Percentiles rank a stretch among this genome's conserved stretches.
Evolutionary conservation across 2,113 vertebrate species (phyloP).

Genomic region (Carlito syrichta): DNA sequence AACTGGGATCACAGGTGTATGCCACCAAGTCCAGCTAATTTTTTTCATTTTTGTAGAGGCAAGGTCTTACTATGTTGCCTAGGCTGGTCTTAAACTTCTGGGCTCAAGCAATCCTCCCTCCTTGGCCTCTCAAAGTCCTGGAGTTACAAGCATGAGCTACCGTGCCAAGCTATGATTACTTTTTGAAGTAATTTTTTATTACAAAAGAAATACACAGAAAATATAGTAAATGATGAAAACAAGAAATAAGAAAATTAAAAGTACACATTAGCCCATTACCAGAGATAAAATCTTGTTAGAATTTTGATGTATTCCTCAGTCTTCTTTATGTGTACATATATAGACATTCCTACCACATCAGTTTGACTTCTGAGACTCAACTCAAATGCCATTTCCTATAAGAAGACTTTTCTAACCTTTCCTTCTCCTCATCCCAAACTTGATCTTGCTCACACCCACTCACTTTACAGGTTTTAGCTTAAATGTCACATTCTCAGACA

Average conservation of each 20-base stretch:
- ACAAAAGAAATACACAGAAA: background rate
- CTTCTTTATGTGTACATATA: background rate
- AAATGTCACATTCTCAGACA: slow-evolving; percentile 28
- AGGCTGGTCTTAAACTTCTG: too few relatives aligned
- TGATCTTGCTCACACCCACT: slow-evolving; percentile 21
- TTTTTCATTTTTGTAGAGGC: too few relatives aligned
- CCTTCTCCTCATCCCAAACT: background rate
- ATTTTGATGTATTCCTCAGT: background rate
- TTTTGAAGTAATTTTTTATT: background rate
- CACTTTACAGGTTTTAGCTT: background rate
- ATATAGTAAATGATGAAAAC: background rate
- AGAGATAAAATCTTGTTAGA: background rate
- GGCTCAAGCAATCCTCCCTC: too few relatives aligned
- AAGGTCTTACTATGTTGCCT: too few relatives aligned
- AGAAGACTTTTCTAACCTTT: slow-evolving; percentile 41
- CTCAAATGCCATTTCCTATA: slow-evolving; percentile 4
- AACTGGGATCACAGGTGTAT: too few relatives aligned
- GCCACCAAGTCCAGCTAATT: too few relatives aligned
- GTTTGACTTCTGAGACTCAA: background rate
- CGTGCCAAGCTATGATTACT: background rate
- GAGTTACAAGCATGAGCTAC: too few relatives aligned
- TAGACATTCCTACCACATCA: background rate
- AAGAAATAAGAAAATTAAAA: background rate
- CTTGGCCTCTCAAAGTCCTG: too few relatives aligned
- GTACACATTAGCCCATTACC: background rate